Evolutionary conservation across 2,888 invertebrate species (phyloP).

Genomic region (Andricus quercusramuli): DNA sequence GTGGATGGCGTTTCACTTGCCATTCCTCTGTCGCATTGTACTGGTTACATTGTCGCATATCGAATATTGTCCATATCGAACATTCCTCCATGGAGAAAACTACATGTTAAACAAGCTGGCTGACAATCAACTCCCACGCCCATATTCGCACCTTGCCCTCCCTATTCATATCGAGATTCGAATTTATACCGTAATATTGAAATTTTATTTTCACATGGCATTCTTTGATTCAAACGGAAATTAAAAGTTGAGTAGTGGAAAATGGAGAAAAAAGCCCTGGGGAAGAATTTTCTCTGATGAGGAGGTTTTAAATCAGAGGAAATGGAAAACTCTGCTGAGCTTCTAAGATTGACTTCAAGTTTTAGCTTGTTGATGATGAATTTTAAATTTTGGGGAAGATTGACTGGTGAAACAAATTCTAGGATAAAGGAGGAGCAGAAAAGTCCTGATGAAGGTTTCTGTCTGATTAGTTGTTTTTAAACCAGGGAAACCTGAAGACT

Average conservation of each 20-base stretch:
- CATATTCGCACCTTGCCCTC: neutral
- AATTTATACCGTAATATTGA: neutral
- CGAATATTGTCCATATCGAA: constrained; percentile 34
- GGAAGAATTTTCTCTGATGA: too few relatives aligned
- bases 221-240: neutral
- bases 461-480: neutral
- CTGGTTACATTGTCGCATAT: constrained; percentile 37
- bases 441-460: neutral
- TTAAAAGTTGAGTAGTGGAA: neutral
- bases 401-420: neutral
- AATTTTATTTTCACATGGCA: neutral
- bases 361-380: too few relatives aligned
- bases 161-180: constrained; percentile 1
- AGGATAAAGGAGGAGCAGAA: neutral
- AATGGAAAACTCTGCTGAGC: too few relatives aligned
- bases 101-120: constrained; percentile 28
- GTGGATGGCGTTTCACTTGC: constrained; percentile 39
- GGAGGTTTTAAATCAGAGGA: too few relatives aligned
- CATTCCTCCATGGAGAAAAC: constrained; percentile 35
- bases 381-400: too few relatives aligned
- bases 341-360: too few relatives aligned
- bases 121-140: constrained; percentile 30
- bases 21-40: constrained; percentile 40
- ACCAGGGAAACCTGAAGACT: neutral
- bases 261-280: too few relatives aligned